Conservation (phyloP, 37 sponge, comb jelly and placozoan genomes). For the Spongilla lacustris region DNA sequence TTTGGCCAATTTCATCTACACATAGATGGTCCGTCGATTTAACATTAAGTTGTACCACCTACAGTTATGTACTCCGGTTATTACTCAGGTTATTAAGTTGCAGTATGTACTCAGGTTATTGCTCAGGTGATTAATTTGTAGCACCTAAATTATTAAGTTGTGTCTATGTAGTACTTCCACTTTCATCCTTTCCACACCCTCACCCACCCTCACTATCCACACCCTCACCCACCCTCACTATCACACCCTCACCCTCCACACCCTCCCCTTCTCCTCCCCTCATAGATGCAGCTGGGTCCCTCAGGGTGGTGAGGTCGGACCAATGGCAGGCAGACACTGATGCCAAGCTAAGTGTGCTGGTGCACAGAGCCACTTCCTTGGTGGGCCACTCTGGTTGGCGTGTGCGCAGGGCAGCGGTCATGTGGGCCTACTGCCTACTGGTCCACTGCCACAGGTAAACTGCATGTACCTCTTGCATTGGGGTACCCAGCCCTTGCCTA, state of each 20-base stretch:
- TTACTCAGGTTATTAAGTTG: no score
- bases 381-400: constrained; percentile 56
- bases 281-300: neutral
- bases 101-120: no score
- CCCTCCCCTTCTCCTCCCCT: neutral
- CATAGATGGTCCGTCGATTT: no score
- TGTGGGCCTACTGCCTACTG: constrained; percentile 44
- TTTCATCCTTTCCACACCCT: no score
- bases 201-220: neutral
- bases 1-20: no score
- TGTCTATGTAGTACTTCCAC: no score
- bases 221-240: neutral
- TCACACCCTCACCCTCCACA: neutral
- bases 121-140: no score
- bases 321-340: constrained; percentile 50
- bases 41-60: no score
- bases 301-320: constrained; percentile 24
- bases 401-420: constrained; percentile 45
- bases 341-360: constrained; percentile 27
- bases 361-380: constrained; percentile 3
- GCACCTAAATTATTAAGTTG: no score
- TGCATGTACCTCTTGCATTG: no score
- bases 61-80: no score
- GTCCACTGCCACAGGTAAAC: constrained; percentile 48
- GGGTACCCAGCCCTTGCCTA: no score